Base-by-base conservation (phyloP, 2,888 invertebrate species). In the Parelbella ahira region DNA sequence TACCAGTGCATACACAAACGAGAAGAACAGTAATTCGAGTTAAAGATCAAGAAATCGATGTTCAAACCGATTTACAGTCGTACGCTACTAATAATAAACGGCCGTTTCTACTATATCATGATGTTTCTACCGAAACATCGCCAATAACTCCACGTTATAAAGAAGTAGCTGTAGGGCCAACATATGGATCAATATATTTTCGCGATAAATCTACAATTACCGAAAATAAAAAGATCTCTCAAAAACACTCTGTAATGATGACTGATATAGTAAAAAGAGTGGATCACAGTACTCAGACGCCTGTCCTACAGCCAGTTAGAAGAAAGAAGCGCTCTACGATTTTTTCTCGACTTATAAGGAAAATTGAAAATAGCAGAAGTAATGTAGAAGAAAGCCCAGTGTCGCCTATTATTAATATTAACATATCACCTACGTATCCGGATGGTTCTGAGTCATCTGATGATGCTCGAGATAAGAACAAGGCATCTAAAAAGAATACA, bases 1-100 rank as follows among this genome's bases (percentile, higher is more conserved):
- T 87, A 50, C 86, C 89, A 47, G 88, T 81, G 2, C 83, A 90
- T 38, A 90, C 90, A 0, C 91, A 91, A 67, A 91, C 91, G n/a
- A 66, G 72, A 51, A 75, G 72, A 27, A 74, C 79, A 3, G 74
- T 89, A 2, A 76, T 69, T 38, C 63, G 91, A 42, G 86, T 91
- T 0, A 91, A 87, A 73, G 91, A 91, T 60, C 88, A 86, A 53
- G 81, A 80, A 4, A 83, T 89, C 0, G 90, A 90, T 52, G 80
- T 87, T 1, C 88, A 88, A 53, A 69, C 76, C 27, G 91, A 91
- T 63, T 72, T 91, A 34, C 76, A 83, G 49, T 57, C 83, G 2
- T 80, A 78, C 37, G 53, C 71, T 44, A 53, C 63, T 1, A 76
- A 77, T 52, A 67, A 77, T 19, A 75, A 62, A 46, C 56, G 76